Evolutionary conservation across 2,888 invertebrate genomes (phyloP), one percentile per base, ranked within the genome.

Genomic region (Allygus modestus): DNA sequence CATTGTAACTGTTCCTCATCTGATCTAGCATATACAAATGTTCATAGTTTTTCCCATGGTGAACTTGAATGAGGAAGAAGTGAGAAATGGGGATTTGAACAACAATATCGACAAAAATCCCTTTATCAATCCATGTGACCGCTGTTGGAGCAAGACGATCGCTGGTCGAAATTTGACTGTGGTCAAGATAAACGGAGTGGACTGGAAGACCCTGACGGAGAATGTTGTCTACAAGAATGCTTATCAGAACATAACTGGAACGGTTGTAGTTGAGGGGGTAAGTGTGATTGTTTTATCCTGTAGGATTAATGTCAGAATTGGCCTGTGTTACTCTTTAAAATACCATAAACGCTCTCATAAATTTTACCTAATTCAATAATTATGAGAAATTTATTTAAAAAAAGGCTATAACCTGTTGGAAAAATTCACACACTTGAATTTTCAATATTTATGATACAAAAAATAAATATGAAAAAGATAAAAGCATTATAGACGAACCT

Each of bases 201-300:
- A 73, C 28, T 83, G 54, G 83, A 20, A 37, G 12, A 26, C 23
- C 9, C 58, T 83, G 0, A 26, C 54, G 17, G 28, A 75, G 5
- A 83, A 54, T 41, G 58, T 83, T 54, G 75, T 83, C 28, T 83
- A 58, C 51, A 54, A n/a, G 4, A 41, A 83, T 28, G 71, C 11
- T 20, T 28, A 58, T 23, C 46, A 37, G 31, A 23, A 75, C 23
- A 75, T 75, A 58, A 46, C 54, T 0, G 83, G 61, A 31, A 75
- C 83, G 26, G 23, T 71, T 23, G n/a, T 75, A 12, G 61, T 83
- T 17, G 75, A 58, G n/a, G 83, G 75, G 41, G 83, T 83, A 41
- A 75, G 83, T 82, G 31, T 31, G 4, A 31, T 7, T 12, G 37
- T 43, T 41, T 15, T 33, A 41, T 31, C 37, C 9, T 37, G 37